phyloP scores from a whole-genome alignment of 2,797 vertebrate species.

The Notolepis coatsorum region DNA sequence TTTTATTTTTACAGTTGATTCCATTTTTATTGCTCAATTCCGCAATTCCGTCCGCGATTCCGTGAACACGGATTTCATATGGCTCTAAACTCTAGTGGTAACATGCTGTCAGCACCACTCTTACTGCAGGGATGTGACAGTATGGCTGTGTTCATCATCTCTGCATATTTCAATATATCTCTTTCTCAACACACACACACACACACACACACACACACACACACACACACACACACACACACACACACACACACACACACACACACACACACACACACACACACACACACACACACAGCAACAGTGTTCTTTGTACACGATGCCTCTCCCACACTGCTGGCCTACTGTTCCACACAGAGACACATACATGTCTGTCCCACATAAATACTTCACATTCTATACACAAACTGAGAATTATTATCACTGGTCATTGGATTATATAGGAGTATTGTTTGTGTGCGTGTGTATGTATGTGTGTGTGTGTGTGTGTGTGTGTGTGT shows the following conservation, averaged over 20 bases:
- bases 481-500: conserved; percentile 21
- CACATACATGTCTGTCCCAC: conserved; percentile 3
- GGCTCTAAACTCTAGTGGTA: too few relatives aligned
- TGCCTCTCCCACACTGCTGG: too few relatives aligned
- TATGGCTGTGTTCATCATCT: neutral
- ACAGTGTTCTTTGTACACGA: neutral
- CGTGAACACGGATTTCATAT: too few relatives aligned
- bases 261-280: conserved; percentile 15
- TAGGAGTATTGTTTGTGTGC: conserved; percentile 27
- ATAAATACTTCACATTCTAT: conserved; percentile 15
- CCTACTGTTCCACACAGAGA: neutral
- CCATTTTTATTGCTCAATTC: too few relatives aligned
- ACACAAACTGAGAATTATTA: conserved; percentile 47
- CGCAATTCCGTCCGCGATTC: too few relatives aligned
- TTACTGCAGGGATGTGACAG: too few relatives aligned
- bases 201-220: conserved; percentile 10
- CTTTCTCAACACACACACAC: neutral
- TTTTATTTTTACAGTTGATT: too few relatives aligned
- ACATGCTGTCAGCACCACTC: too few relatives aligned
- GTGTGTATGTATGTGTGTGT: conserved; percentile 31
- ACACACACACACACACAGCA: neutral
- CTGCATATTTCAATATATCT: neutral
- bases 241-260: neutral
- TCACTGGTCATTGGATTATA: conserved; percentile 35
- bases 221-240: conserved; percentile 11